A percentile compares a stretch with the other conserved stretches of the same genome.
Conservation (phyloP, 2,113 vertebrate genomes). For the Sisor rabdophorus region DNA sequence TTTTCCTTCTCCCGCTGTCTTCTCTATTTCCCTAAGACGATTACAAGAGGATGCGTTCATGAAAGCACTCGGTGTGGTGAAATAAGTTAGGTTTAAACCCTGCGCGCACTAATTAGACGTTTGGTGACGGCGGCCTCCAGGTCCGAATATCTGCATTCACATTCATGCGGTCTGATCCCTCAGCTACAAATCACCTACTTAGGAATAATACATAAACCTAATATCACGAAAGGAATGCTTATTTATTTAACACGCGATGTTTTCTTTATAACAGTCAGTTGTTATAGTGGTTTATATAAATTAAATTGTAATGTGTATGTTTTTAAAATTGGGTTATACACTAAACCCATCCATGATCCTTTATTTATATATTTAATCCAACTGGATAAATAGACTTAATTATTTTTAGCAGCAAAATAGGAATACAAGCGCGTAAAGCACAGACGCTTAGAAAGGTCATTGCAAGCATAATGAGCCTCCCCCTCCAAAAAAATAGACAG, state of each 20-base stretch:
- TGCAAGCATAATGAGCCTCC: neutral
- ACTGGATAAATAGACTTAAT: neutral
- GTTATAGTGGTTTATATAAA: neutral
- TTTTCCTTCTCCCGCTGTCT: conserved; percentile 58
- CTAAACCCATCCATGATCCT: neutral
- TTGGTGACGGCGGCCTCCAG: conserved; percentile 63
- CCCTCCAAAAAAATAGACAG: neutral
- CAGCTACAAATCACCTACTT: conserved; percentile 2
- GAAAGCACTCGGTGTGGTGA: conserved; percentile 61
- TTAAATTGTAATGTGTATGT: neutral
- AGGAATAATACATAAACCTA: neutral
- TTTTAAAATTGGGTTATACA: neutral
- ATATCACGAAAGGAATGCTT: neutral
- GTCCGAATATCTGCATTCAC: conserved; percentile 13
- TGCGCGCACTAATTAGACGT: conserved; percentile 75
- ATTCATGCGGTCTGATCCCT: conserved; percentile 27
- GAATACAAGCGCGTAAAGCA: neutral
- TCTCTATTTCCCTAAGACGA: conserved; percentile 74
- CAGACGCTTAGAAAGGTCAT: too few relatives aligned
- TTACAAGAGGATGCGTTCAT: conserved; percentile 80
- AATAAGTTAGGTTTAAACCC: conserved; percentile 58
- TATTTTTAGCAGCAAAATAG: neutral
- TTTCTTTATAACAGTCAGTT: neutral
- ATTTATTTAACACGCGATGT: neutral
- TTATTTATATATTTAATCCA: neutral